Percentiles rank a stretch among this genome's conserved stretches.
phyloP scores from a whole-genome alignment of 2,797 vertebrate species.

The Rhinophrynus dorsalis region DNA sequence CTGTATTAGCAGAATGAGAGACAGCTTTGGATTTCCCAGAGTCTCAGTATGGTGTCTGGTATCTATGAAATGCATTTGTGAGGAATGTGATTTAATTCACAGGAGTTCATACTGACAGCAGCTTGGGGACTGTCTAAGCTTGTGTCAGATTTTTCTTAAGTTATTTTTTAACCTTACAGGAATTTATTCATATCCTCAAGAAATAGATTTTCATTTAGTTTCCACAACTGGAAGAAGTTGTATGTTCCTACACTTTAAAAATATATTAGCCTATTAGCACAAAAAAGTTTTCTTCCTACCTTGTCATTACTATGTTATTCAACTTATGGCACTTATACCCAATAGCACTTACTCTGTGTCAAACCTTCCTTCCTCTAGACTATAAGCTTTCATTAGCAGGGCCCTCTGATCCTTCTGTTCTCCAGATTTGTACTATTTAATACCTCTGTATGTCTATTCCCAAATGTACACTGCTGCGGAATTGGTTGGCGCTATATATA shows the following conservation, averaged over 20 bases:
- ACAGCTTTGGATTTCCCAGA: not conserved
- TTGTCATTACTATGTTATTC: too few relatives aligned
- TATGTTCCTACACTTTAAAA: not conserved
- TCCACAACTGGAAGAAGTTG: not conserved
- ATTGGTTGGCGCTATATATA: too few relatives aligned
- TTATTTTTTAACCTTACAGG: not conserved
- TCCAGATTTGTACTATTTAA: too few relatives aligned
- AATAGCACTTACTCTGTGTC: too few relatives aligned
- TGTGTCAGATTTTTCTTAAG: not conserved
- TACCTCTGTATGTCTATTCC: too few relatives aligned
- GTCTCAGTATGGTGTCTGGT: conserved; percentile 15
- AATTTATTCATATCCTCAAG: not conserved
- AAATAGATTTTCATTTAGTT: not conserved
- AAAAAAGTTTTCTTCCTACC: too few relatives aligned
- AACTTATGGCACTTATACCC: too few relatives aligned
- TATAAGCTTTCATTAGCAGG: too few relatives aligned
- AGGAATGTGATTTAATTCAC: conserved; percentile 24
- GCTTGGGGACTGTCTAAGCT: not conserved
- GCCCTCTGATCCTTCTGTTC: too few relatives aligned
- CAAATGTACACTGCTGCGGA: too few relatives aligned
- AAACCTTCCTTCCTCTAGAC: too few relatives aligned
- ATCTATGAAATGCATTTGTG: conserved; percentile 20
- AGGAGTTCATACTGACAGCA: not conserved
- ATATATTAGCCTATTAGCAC: too few relatives aligned
- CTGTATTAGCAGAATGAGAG: not conserved